A percentile compares a stretch with the other conserved stretches of the same genome.
These are phyloP conservation scores for Microtus montanus DNA, from an alignment of 2,113 vertebrate species.

Conservation along the genomic window DNA sequence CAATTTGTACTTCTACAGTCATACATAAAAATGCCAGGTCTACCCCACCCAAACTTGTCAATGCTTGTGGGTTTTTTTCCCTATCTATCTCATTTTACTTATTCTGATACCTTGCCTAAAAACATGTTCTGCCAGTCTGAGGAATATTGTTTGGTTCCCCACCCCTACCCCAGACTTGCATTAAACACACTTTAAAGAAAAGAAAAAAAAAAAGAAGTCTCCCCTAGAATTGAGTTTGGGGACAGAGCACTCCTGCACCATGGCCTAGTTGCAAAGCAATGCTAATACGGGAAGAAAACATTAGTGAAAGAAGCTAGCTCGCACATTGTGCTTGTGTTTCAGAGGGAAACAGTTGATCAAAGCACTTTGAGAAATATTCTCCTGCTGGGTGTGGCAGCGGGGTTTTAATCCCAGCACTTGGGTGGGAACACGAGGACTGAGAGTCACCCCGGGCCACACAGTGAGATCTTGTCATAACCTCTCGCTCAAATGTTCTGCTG, in stretches of 20 bases:
- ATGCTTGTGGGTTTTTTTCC: background rate
- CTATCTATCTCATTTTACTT: slow-evolving; percentile 20
- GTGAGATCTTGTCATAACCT: background rate
- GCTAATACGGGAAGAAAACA: slow-evolving; percentile 31
- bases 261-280: background rate
- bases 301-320: background rate
- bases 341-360: background rate
- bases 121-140: background rate
- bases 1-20: background rate
- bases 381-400: background rate
- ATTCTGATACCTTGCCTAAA: slow-evolving; percentile 10
- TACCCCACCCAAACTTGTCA: slow-evolving; percentile 14
- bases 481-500: background rate
- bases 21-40: background rate
- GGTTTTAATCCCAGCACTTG: background rate
- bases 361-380: background rate
- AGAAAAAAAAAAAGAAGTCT: background rate
- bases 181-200: slow-evolving; percentile 13
- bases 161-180: background rate
- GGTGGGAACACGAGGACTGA: background rate
- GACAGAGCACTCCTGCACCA: background rate
- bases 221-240: background rate
- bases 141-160: background rate
- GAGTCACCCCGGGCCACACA: background rate
- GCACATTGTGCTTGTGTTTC: background rate